These are phyloP conservation scores for Drosophila mulleri DNA, from an alignment of 2,888 invertebrate species.

Conservation along the genomic window DNA sequence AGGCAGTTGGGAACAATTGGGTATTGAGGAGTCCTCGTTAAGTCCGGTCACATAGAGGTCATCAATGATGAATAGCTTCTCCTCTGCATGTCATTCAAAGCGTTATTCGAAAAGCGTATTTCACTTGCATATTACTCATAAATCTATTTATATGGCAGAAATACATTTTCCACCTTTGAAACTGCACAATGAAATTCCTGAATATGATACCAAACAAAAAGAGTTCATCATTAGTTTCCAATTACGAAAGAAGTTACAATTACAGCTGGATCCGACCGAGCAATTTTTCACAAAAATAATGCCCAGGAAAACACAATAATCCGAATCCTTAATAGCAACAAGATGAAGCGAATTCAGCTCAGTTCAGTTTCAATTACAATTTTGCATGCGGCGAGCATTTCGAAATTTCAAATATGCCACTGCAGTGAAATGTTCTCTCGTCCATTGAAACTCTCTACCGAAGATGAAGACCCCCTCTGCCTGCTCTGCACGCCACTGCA, in stretches of 20 bases:
- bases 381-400: conserved; percentile 22
- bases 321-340: conserved; percentile 4
- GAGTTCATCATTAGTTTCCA: conserved; percentile 23
- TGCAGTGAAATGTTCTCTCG: conserved; percentile 3
- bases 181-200: background rate
- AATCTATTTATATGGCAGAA: background rate
- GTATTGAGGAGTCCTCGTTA: background rate
- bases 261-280: background rate
- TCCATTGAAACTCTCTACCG: background rate
- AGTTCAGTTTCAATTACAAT: conserved; percentile 37
- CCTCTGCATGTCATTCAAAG: background rate
- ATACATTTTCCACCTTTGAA: background rate
- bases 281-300: background rate
- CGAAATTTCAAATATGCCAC: conserved; percentile 57
- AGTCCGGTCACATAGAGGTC: background rate
- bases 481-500: background rate
- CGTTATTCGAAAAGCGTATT: background rate
- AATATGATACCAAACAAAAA: background rate
- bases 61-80: conserved; percentile 7
- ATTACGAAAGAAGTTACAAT: conserved; percentile 7
- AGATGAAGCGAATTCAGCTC: conserved; percentile 4
- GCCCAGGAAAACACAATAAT: conserved; percentile 13
- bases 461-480: background rate
- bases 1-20: no score
- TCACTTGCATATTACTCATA: background rate